Base-by-base conservation (phyloP, 1,140 invertebrate genomes). In the Brachionus rotundiformis region DNA sequence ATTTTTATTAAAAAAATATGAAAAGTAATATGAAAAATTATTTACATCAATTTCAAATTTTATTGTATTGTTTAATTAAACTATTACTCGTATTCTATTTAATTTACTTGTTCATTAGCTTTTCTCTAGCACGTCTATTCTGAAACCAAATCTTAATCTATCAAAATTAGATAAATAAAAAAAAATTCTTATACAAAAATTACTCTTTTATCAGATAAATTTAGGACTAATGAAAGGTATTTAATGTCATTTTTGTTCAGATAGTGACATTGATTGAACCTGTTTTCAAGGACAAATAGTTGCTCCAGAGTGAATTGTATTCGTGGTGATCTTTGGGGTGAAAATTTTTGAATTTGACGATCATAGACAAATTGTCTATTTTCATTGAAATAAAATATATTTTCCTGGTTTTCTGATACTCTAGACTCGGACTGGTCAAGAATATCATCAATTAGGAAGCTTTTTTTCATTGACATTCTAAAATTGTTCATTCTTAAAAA, bases 191-290 rank as follows among this genome's bases (percentile, higher is more conserved):
- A 23, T n/a, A 0, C 16, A 25, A 44, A 44, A 47, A 41, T 73
- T 73, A 73, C 68, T 44, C 68, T 73, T 73, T 73, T 73, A 44
- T 73, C 68, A 44, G 68, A 73, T 44, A 73, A 44, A 44, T 73
- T 73, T 25, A 73, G 39, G 13, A 73, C 36, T 19, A 73, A 25
- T 11, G 68, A 73, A 25, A 73, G 44, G 25, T 44, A 73, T 44
- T 73, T 73, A 44, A 73, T 39, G 36, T 73, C 68, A 73, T 73
- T 73, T 73, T 73, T 73, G n/a, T 44, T 73, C 8, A 73, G 27
- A 73, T 73, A 73, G 10, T 73, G 68, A 2, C 36, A 73, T 44
- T 73, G 68, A 73, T 73, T 73, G 16, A 73, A 73, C 23, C 39
- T 36, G 27, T 73, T 73, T 73, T 73, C 68, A 11, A 73, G 39